Evolutionary conservation across 2,888 invertebrate species (phyloP), one percentile per base, ranked within the genome.

Genomic region (Pasiphila rectangulata): DNA sequence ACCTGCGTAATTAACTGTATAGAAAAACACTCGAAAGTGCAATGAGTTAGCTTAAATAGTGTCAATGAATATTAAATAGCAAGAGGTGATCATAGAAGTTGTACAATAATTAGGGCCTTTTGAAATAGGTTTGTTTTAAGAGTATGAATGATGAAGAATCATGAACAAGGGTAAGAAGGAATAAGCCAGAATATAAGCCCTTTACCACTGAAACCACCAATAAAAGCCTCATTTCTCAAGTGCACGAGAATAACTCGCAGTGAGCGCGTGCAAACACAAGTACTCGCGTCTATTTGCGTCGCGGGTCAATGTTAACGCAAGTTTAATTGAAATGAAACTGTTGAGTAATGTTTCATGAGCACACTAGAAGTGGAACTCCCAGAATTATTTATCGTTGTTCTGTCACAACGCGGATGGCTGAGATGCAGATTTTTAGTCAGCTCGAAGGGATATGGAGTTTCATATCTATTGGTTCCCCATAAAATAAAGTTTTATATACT

Each of bases 261-360:
- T 25, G 36, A 43, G 34, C 59, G 53, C 45, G 46, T 63, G 58
- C 61, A 61, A 65, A 64, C 59, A 57, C 55, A 56, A 48, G 39
- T 48, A 46, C 46, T 41, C 48, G 57, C 54, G 57, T 73, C 75
- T 79, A 79, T 77, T 80, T 69, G 62, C 61, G 64, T 63, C 68
- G 51, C 63, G 59, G 79, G 75, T 79, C 82, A 83, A 81, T 83
- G 83, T 74, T 69, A 76, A 69, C 65, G 61, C 50, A 59, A 59
- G 61, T 68, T 68, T 75, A 74, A 79, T 79, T 78, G 72, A 71
- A 71, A 67, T 63, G 71, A 71, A 69, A 65, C 63, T 57, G 69
- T 69, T 67, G 63, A 65, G 57, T 64, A 62, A 69, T 12, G 20
- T 15, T 24, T 29, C 5, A 16, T n/a, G 15, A 10, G 15, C n/a